Base-by-base conservation (phyloP, 2,888 invertebrate genomes). In the Oxystoma pomonae region DNA sequence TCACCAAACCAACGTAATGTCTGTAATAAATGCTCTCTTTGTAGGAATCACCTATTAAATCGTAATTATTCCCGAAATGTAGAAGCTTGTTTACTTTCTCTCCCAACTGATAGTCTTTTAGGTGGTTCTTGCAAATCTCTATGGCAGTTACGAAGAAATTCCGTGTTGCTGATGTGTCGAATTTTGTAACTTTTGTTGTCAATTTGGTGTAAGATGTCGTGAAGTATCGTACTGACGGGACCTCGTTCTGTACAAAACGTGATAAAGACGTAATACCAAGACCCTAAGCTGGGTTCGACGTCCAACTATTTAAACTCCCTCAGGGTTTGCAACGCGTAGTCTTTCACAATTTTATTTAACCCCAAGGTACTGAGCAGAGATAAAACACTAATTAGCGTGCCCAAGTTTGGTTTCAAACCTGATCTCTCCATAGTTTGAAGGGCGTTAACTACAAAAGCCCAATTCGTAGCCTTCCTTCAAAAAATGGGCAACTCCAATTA, bases 141-240 rank as follows among this genome's bases (percentile, higher is more conserved):
- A 96, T 96, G 0, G 94, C 94, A 0, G 87, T 87, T 19, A 86
- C 82, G 75, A 96, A 96, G n/a, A 80, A 96, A 96, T 69, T 82
- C 82, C 0, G 85, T 86, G 75, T 94, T 94, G 2, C 82, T 83
- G 0, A 84, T 78, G 78, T 91, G 87, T 65, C 79, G 77, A 9
- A 90, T 84, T 52, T 77, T 76, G 20, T 90, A 81, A 71, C 84
- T 74, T 78, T 87, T 83, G 73, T 83, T 81, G 72, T 86, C 86
- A 51, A 94, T 77, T 68, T 88, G 82, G 52, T 83, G 79, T 64
- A 95, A 75, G 50, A 95, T 90, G 63, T 88, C 85, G 2, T 84
- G 77, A 22, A 95, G 78, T 59, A 90, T 84, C 61, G 86, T 84
- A 61, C 86, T 85, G 0, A 82, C 82, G 0, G 87, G 86, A 0